Evolutionary conservation across 2,113 vertebrate genomes (phyloP).

Genomic region (Hemichromis elongatus): DNA sequence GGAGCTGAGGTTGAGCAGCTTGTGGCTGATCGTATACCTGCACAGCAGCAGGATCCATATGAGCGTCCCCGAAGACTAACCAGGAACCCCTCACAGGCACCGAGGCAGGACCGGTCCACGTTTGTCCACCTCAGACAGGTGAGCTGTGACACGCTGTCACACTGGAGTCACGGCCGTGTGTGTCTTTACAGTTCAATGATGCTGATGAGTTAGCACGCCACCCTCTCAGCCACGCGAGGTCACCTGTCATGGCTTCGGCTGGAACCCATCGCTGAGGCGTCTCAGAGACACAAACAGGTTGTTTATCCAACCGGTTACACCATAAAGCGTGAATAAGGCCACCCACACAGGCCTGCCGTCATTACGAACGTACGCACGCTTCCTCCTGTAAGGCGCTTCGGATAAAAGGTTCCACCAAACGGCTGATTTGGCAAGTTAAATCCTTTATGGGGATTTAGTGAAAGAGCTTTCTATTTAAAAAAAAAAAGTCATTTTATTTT

Average conservation of each 20-base stretch:
- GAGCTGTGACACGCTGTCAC: background rate
- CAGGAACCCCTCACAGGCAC: background rate
- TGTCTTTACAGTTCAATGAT: background rate
- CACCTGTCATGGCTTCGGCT: background rate
- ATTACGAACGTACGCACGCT: background rate
- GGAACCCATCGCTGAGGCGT: background rate
- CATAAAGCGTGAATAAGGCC: background rate
- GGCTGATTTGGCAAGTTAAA: background rate
- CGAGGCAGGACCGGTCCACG: background rate
- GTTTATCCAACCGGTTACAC: background rate
- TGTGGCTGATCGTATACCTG: background rate
- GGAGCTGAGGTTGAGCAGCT: background rate
- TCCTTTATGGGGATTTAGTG: conserved; percentile 27
- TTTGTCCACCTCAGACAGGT: background rate
- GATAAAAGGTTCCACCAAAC: conserved; percentile 22
- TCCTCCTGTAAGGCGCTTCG: background rate
- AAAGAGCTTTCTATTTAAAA: background rate
- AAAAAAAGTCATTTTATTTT: conserved; percentile 7
- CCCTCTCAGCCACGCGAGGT: background rate
- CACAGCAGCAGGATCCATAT: background rate
- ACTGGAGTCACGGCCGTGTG: background rate
- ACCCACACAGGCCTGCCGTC: background rate
- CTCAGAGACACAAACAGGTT: background rate
- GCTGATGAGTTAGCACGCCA: background rate
- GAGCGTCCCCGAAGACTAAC: background rate